phyloP scores from a whole-genome alignment of 2,888 invertebrate species.

The Phalera bucephala region DNA sequence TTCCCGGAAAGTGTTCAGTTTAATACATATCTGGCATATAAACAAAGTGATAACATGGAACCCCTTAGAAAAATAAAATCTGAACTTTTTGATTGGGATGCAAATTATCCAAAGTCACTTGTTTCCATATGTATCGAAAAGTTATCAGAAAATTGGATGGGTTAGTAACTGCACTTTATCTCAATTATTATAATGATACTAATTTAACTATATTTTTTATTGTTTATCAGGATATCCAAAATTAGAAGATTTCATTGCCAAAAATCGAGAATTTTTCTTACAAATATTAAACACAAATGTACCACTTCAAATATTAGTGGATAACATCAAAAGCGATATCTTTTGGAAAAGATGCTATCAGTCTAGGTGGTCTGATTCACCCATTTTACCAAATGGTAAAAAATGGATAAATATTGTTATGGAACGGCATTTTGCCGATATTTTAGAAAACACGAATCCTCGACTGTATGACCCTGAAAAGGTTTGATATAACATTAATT shows the following conservation, averaged over 20 bases:
- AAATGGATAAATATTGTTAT: slow-evolving; percentile 72
- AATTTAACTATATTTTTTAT: slow-evolving; percentile 10
- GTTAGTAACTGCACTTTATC: too few relatives aligned
- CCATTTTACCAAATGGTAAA: slow-evolving; percentile 45
- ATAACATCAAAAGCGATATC: slow-evolving; percentile 71
- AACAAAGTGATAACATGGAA: slow-evolving; percentile 59
- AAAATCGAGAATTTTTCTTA: slow-evolving; percentile 69
- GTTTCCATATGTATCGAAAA: slow-evolving; percentile 71
- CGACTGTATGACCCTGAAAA: slow-evolving; percentile 76
- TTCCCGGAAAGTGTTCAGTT: slow-evolving; percentile 63
- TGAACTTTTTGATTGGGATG: slow-evolving; percentile 81
- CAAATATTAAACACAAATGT: slow-evolving; percentile 65
- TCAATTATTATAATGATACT: neutral
- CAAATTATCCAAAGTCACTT: slow-evolving; percentile 69
- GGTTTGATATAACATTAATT: slow-evolving; percentile 38
- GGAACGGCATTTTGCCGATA: slow-evolving; percentile 70
- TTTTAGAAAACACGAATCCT: slow-evolving; percentile 75
- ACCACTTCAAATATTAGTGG: slow-evolving; percentile 67
- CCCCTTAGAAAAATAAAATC: slow-evolving; percentile 64
- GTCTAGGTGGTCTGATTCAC: slow-evolving; percentile 58
- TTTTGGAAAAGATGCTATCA: slow-evolving; percentile 76
- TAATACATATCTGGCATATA: slow-evolving; percentile 70
- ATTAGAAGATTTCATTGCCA: slow-evolving; percentile 58
- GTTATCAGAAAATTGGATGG: slow-evolving; percentile 71
- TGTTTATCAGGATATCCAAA: slow-evolving; percentile 53